Base-by-base conservation (phyloP, 1,140 invertebrate species). In the Branchinecta lindahli region DNA sequence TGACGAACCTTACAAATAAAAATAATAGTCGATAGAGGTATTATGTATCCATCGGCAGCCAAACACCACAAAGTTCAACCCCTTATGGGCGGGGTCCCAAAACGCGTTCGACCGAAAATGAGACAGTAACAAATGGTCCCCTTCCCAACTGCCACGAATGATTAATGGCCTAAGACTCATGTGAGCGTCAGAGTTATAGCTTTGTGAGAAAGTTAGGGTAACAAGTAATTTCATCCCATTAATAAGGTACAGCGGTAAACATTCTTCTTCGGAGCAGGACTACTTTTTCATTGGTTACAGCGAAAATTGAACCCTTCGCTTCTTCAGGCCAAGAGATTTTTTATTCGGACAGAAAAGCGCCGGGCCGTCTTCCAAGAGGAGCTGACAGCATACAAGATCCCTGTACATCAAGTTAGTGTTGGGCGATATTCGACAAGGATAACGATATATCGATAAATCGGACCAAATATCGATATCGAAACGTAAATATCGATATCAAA, bases 331-430 rank as follows among this genome's bases (percentile, higher is more conserved):
- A 61, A 6, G 12, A 20, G 18, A 61, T 61, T 61, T 61, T 61
- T 61, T 61, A 61, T 61, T 61, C 52, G 12, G 52, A 61, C 52
- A 61, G 33, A 5, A 33, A 33, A 33, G 5, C 33, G 33, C 33
- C 33, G 33, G 33, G 33, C 33, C 33, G 33, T 70, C 66, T 47
- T 65, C 7, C 10, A 71, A 71, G 71, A 68, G 46, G 21, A 69
- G 70, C 46, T 20, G 33, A 33, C 33, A 33, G 33, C 2, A 33
- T 33, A 33, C 33, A 5, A 33, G 33, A 5, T 33, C 33, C 33
- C 33, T 33, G 33, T 33, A 33, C 33, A 33, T 33, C 33, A 33
- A 3, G 33, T 33, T n/a, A n/a, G n/a, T n/a, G n/a, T n/a, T n/a
- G n/a, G n/a, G n/a, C n/a, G n/a, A n/a, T n/a, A n/a, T n/a, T n/a